Conservation (phyloP, 2,888 invertebrate genomes). For the Isoperla grammatica region DNA sequence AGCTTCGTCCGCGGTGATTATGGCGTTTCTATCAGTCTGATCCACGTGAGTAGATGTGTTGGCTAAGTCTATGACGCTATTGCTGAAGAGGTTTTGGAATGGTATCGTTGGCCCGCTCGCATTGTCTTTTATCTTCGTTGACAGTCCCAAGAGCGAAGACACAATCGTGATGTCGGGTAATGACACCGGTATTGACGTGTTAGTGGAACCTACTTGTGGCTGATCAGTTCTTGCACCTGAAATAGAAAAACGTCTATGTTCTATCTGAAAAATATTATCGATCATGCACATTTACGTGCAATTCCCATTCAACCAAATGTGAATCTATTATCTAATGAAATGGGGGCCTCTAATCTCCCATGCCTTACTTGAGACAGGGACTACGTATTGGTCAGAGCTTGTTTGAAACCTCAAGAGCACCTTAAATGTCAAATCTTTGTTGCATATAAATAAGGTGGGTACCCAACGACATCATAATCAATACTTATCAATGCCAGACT, state of each 20-base stretch:
- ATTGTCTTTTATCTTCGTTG: conserved; percentile 43
- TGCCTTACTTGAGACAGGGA: too few relatives aligned
- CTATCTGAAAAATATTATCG: not conserved
- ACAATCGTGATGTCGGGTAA: conserved; percentile 20
- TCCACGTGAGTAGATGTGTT: not conserved
- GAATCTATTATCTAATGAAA: too few relatives aligned
- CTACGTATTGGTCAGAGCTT: too few relatives aligned
- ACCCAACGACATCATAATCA: too few relatives aligned
- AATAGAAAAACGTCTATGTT: conserved; percentile 6
- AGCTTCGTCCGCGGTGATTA: conserved; percentile 65
- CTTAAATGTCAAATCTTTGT: too few relatives aligned
- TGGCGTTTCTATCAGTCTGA: not conserved
- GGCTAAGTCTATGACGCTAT: not conserved
- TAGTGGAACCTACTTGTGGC: conserved; percentile 1
- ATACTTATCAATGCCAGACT: too few relatives aligned
- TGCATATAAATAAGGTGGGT: too few relatives aligned
- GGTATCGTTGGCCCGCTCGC: conserved; percentile 42
- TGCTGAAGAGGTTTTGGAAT: conserved; percentile 37
- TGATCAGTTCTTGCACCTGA: conserved; percentile 17
- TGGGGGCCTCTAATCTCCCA: too few relatives aligned
- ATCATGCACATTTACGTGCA: too few relatives aligned
- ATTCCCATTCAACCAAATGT: too few relatives aligned
- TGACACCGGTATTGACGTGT: conserved; percentile 22
- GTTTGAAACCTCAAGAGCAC: too few relatives aligned
- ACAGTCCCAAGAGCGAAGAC: conserved; percentile 40